These are phyloP conservation scores for Gastrophysa polygoni DNA, from an alignment of 2,888 invertebrate genomes.

Conservation along the genomic window DNA sequence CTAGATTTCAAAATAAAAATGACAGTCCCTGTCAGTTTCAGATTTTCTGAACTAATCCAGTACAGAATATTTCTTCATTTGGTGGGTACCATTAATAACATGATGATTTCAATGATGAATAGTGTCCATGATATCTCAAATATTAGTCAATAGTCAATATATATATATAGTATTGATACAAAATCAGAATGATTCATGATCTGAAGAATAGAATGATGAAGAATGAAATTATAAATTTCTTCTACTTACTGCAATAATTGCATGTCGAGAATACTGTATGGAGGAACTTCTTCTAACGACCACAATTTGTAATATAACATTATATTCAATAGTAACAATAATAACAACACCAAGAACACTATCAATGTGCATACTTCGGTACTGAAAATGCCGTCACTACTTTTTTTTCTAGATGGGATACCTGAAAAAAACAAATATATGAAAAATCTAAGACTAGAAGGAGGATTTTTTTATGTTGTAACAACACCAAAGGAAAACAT, in stretches of 20 bases:
- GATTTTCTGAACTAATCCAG: too few species aligned
- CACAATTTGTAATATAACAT: slow-evolving; percentile 84
- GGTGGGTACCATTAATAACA: too few species aligned
- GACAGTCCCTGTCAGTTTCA: too few species aligned
- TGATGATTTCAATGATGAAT: too few species aligned
- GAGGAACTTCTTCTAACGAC: slow-evolving; percentile 68
- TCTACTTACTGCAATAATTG: slow-evolving; percentile 61
- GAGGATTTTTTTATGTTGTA: too few species aligned
- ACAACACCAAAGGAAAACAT: too few species aligned
- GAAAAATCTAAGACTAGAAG: slow-evolving; percentile 2
- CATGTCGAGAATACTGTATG: slow-evolving; percentile 61
- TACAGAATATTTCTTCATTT: too few species aligned
- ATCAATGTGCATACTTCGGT: slow-evolving; percentile 54
- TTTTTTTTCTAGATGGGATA: slow-evolving; percentile 54
- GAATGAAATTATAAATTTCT: neutral
- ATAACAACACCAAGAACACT: slow-evolving; percentile 64
- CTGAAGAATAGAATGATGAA: too few species aligned
- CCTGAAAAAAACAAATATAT: slow-evolving; percentile 46
- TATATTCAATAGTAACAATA: slow-evolving; percentile 74
- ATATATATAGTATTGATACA: neutral
- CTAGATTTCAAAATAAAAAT: too few species aligned
- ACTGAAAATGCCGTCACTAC: slow-evolving; percentile 46
- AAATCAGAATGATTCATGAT: neutral
- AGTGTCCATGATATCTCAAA: too few species aligned
- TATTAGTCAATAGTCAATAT: too few species aligned